Conservation (phyloP, 2,797 vertebrate genomes). For the Lithobates pipiens region DNA sequence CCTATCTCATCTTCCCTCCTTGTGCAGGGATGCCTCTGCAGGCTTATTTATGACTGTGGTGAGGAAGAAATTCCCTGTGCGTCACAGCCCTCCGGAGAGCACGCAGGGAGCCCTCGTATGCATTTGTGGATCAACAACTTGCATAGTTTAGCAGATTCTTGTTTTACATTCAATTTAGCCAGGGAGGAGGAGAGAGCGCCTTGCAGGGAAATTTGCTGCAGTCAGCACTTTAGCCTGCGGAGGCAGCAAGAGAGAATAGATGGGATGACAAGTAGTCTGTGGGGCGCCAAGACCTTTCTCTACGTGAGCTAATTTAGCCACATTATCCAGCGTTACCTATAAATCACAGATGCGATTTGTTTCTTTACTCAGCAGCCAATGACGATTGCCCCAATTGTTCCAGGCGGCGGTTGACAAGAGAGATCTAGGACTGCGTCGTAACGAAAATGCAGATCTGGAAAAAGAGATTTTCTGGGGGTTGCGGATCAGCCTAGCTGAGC, state of each 20-base stretch:
- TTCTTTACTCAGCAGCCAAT: slow-evolving; percentile 13
- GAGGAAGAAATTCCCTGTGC: slow-evolving; percentile 35
- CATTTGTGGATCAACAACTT: slow-evolving; percentile 20
- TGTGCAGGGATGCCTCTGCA: background rate
- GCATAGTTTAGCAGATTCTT: slow-evolving; percentile 37
- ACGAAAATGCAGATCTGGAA: background rate
- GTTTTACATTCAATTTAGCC: slow-evolving; percentile 17
- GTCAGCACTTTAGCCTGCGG: slow-evolving; percentile 33
- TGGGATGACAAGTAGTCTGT: slow-evolving; percentile 18
- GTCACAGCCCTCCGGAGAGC: slow-evolving; percentile 1
- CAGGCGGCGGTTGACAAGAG: background rate
- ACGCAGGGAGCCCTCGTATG: background rate
- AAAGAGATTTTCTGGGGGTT: background rate
- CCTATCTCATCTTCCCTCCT: no score
- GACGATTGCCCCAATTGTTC: slow-evolving; percentile 13
- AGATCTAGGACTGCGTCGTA: background rate
- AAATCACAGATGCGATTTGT: slow-evolving; percentile 6
- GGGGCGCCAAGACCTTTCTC: slow-evolving; percentile 4
- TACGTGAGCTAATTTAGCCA: slow-evolving; percentile 1
- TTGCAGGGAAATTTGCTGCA: background rate
- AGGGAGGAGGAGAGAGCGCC: background rate
- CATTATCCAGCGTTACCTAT: slow-evolving; percentile 7
- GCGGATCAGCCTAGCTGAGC: background rate
- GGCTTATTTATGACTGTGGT: background rate
- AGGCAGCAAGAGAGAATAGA: background rate